These are phyloP conservation scores for Siniperca undulata DNA, from an alignment of 2,797 vertebrate species.

Conservation along the genomic window DNA sequence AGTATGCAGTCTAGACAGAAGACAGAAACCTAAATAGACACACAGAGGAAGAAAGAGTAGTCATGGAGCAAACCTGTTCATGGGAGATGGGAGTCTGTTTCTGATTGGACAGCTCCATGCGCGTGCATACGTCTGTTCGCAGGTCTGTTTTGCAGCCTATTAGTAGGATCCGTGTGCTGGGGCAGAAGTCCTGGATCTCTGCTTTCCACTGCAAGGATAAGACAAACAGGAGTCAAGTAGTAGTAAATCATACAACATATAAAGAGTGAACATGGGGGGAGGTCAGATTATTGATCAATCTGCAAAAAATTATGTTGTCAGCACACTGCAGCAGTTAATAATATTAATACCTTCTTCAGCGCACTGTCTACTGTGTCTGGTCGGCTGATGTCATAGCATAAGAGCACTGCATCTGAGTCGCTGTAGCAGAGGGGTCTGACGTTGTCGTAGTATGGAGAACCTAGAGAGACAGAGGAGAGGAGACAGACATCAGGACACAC, in stretches of 20 bases:
- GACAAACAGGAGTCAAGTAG: background rate
- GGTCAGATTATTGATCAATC: background rate
- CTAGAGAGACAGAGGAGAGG: conserved; percentile 76
- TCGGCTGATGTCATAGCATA: conserved; percentile 95
- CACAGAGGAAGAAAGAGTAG: background rate
- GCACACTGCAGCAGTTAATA: background rate
- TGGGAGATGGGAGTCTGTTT: conserved; percentile 93
- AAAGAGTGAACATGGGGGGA: background rate
- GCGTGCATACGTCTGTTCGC: conserved; percentile 93
- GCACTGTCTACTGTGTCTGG: conserved; percentile 92
- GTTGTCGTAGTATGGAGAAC: conserved; percentile 97
- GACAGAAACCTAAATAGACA: background rate
- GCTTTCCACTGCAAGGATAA: conserved; percentile 90
- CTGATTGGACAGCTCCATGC: conserved; percentile 95
- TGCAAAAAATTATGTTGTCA: background rate
- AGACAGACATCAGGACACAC: conserved; percentile 3
- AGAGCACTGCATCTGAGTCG: conserved; percentile 93
- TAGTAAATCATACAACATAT: background rate
- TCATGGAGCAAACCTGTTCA: conserved; percentile 89
- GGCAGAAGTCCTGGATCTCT: conserved; percentile 95
- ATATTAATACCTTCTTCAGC: conserved; percentile 90
- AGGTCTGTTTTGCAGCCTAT: conserved; percentile 96
- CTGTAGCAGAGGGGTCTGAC: conserved; percentile 98
- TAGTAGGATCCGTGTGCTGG: conserved; percentile 92
- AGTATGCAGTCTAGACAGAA: background rate